Conservation (phyloP, 1,140 invertebrate species). For the Chironomus striatipennis region DNA sequence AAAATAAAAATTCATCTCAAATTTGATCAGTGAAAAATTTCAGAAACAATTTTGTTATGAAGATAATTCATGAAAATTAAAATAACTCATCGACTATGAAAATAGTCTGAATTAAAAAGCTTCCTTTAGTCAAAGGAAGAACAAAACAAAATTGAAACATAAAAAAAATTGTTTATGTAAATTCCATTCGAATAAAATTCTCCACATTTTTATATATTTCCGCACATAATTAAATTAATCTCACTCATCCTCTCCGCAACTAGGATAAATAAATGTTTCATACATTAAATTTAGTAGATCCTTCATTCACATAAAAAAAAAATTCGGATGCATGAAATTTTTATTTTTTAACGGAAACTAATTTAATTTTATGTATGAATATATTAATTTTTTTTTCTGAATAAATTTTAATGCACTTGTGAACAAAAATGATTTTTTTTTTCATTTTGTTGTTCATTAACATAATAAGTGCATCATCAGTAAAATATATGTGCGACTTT, state of each 20-base stretch:
- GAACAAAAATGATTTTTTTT: neutral
- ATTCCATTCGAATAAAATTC: neutral
- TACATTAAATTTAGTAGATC: neutral
- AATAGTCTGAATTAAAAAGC: no score
- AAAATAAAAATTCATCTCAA: no score
- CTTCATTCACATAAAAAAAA: neutral
- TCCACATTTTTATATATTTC: neutral
- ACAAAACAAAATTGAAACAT: no score
- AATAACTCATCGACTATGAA: no score
- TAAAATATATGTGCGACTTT: neutral
- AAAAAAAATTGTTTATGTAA: neutral
- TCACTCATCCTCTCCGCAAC: neutral
- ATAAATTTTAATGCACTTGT: neutral
- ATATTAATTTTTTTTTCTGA: neutral
- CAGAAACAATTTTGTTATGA: no score
- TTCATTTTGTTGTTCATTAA: constrained; percentile 1
- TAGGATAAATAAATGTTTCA: neutral
- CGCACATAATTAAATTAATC: constrained; percentile 9
- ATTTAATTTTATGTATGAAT: constrained; percentile 10
- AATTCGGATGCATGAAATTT: neutral
- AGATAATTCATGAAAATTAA: no score
- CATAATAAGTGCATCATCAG: constrained; percentile 8
- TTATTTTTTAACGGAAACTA: neutral
- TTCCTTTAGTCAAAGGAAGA: no score
- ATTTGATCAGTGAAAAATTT: no score